A percentile compares a stretch with the other conserved stretches of the same genome.
Evolutionary conservation across 2,888 invertebrate species (phyloP).

Genomic region (Hydraecia micacea): DNA sequence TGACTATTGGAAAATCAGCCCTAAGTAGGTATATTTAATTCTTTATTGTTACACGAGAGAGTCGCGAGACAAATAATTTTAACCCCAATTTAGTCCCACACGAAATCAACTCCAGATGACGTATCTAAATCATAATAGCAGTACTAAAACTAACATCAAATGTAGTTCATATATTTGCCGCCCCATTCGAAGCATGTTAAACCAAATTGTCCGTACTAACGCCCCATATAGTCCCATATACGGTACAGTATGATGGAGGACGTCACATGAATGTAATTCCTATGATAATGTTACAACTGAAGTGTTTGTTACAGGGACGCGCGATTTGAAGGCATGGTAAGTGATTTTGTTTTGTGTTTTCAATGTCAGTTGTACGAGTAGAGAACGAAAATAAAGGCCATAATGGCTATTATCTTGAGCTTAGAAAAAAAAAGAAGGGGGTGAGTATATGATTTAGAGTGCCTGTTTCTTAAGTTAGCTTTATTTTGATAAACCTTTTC

Average conservation of each 20-base stretch:
- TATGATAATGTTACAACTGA: slow-evolving; percentile 72
- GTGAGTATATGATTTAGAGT: too few relatives aligned
- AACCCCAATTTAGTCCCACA: slow-evolving; percentile 1
- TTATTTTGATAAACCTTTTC: too few relatives aligned
- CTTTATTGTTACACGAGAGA: background rate
- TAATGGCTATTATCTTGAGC: too few relatives aligned
- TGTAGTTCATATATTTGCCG: slow-evolving; percentile 20
- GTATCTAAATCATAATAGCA: slow-evolving; percentile 16
- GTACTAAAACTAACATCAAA: slow-evolving; percentile 29
- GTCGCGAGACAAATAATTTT: background rate
- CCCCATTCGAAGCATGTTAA: slow-evolving; percentile 52
- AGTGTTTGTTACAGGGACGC: slow-evolving; percentile 71
- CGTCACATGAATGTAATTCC: slow-evolving; percentile 60
- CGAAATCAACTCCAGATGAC: slow-evolving; percentile 22
- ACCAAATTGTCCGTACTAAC: slow-evolving; percentile 57
- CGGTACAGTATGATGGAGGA: slow-evolving; percentile 25
- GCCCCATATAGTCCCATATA: slow-evolving; percentile 36
- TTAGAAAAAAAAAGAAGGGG: too few relatives aligned
- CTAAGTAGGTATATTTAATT: too few relatives aligned
- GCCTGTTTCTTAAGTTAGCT: too few relatives aligned
- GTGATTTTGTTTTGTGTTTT: slow-evolving; percentile 55
- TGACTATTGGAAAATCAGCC: too few relatives aligned
- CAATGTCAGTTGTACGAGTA: slow-evolving; percentile 38
- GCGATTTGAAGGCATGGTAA: slow-evolving; percentile 69
- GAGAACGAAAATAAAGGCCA: background rate